phyloP scores from a whole-genome alignment of 1,140 invertebrate species.

The Caenorhabditis remanei region DNA sequence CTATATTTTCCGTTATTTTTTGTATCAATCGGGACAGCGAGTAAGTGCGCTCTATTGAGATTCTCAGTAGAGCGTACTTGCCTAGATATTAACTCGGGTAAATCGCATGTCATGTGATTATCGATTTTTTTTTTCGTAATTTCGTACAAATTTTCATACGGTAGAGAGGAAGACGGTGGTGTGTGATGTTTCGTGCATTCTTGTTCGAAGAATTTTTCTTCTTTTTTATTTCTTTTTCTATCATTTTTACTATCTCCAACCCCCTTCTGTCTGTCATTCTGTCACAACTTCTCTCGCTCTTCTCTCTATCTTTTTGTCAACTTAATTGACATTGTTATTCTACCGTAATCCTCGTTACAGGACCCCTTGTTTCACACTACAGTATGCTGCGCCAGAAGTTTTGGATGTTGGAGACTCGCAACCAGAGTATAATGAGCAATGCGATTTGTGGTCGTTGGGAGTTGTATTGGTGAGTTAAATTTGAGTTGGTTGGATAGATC shows the following conservation, averaged over 20 bases:
- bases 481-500: no score
- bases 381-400: slow-evolving; percentile 92
- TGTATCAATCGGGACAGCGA: neutral
- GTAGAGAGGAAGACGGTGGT: slow-evolving; percentile 48
- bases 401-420: slow-evolving; percentile 80
- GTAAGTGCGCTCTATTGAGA: slow-evolving; percentile 10
- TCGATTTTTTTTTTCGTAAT: no score
- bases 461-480: slow-evolving; percentile 84
- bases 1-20: no score
- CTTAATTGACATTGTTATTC: no score
- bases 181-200: slow-evolving; percentile 49
- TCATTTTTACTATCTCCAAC: neutral
- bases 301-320: neutral
- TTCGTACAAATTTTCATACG: neutral
- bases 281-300: neutral
- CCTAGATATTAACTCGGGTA: no score
- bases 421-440: slow-evolving; percentile 86
- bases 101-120: no score
- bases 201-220: neutral
- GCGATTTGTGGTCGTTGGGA: slow-evolving; percentile 92
- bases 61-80: neutral
- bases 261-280: neutral
- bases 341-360: slow-evolving; percentile 78
- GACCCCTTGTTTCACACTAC: slow-evolving; percentile 89
- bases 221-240: neutral